A percentile compares a stretch with the other conserved stretches of the same genome.
phyloP scores from a whole-genome alignment of 1,140 invertebrate genomes.

The Argopecten irradians region DNA sequence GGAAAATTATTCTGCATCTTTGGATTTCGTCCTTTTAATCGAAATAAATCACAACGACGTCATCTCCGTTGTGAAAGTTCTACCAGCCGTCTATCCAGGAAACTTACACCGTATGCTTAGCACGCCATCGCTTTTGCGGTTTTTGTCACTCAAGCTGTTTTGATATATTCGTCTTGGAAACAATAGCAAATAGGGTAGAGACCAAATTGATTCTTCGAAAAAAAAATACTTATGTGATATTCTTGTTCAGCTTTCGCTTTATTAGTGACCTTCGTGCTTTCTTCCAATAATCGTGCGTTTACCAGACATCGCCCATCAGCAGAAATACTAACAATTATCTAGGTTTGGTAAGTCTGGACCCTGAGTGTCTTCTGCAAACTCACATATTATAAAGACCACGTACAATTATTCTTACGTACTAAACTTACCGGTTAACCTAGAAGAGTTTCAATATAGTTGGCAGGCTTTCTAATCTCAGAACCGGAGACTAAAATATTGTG shows the following conservation, averaged over 20 bases:
- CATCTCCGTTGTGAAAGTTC: too few species aligned
- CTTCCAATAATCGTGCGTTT: not conserved
- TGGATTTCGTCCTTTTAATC: too few species aligned
- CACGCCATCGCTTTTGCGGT: not conserved
- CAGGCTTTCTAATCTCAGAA: not conserved
- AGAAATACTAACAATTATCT: not conserved
- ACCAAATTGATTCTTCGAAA: not conserved
- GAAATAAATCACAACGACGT: too few species aligned
- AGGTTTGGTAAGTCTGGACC: not conserved
- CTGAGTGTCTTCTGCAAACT: not conserved
- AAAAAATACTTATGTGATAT: not conserved
- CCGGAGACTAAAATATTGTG: constrained; percentile 12
- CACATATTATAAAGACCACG: not conserved
- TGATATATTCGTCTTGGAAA: not conserved
- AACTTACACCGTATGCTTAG: not conserved
- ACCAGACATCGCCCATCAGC: not conserved
- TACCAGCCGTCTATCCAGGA: not conserved
- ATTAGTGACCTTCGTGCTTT: not conserved
- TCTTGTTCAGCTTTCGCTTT: not conserved
- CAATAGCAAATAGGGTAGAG: not conserved
- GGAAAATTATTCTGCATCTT: too few species aligned
- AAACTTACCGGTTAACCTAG: not conserved
- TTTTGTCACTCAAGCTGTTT: not conserved
- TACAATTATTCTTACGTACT: not conserved
- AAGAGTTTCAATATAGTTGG: not conserved